Conservation (phyloP, 2,888 invertebrate genomes). For the Abrostola tripartita region DNA sequence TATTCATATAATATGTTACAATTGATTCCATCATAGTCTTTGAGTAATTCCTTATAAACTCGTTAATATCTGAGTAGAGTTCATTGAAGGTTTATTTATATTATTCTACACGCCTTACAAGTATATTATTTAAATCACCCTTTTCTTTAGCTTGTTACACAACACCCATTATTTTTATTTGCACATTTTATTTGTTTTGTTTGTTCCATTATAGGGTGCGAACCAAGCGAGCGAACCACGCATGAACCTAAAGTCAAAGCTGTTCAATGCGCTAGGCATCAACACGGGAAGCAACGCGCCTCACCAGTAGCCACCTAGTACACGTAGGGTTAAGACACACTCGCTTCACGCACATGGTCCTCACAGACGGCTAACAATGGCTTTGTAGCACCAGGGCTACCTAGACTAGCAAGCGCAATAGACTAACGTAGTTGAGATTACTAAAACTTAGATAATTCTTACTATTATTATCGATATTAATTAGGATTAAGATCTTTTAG, state of each 20-base stretch:
- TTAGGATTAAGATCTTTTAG: not conserved
- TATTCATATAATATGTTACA: no score
- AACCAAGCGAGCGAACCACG: slow-evolving; percentile 91
- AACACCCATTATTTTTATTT: slow-evolving; percentile 66
- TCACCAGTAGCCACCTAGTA: slow-evolving; percentile 79
- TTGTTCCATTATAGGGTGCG: slow-evolving; percentile 89
- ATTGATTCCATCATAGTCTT: not conserved
- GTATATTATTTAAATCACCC: slow-evolving; percentile 22
- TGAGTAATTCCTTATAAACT: not conserved
- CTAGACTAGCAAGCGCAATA: slow-evolving; percentile 10
- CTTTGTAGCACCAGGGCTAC: slow-evolving; percentile 16
- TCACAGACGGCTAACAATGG: slow-evolving; percentile 35
- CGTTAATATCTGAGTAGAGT: no score
- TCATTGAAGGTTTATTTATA: no score
- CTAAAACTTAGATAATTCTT: not conserved
- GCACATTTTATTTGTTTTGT: slow-evolving; percentile 82
- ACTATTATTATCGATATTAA: not conserved
- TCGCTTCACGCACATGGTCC: slow-evolving; percentile 58
- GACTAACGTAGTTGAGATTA: slow-evolving; percentile 15
- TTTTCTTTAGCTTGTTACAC: slow-evolving; percentile 49
- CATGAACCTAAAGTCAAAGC: slow-evolving; percentile 94
- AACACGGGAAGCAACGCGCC: slow-evolving; percentile 89
- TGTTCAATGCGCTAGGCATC: slow-evolving; percentile 95
- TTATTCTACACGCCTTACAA: not conserved
- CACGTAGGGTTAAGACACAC: slow-evolving; percentile 57